These are phyloP conservation scores for Clamator glandarius DNA, from an alignment of 2,797 vertebrate genomes.

Conservation along the genomic window DNA sequence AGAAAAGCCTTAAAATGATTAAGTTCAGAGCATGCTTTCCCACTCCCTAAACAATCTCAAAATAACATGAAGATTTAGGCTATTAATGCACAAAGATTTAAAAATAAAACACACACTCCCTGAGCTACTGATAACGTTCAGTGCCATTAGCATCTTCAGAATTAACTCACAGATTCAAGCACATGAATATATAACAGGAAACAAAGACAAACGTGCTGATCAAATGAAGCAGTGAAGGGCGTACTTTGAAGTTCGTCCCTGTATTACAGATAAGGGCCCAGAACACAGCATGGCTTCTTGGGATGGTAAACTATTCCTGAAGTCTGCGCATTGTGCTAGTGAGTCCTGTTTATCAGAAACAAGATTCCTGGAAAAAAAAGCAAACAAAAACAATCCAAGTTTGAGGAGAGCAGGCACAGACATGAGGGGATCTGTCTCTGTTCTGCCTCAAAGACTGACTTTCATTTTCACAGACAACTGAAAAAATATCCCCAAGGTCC, in stretches of 20 bases:
- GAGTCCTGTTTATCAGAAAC: slow-evolving; percentile 94
- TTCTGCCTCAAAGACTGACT: not conserved
- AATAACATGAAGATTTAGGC: not conserved
- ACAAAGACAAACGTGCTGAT: accelerated
- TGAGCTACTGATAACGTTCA: not conserved
- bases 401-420: not conserved
- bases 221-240: not conserved
- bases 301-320: slow-evolving; percentile 90
- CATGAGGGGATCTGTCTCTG: not conserved
- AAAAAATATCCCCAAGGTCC: not conserved
- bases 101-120: not conserved
- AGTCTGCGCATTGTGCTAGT: slow-evolving; percentile 93
- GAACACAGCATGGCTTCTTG: slow-evolving; percentile 89
- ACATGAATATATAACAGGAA: accelerated
- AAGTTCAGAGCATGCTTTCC: not conserved
- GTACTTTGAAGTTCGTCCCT: slow-evolving; percentile 93
- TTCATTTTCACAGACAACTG: not conserved
- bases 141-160: not conserved
- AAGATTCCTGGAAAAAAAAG: slow-evolving; percentile 86
- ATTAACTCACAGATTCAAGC: not conserved
- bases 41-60: not conserved
- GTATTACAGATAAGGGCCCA: slow-evolving; percentile 92
- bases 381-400: not conserved
- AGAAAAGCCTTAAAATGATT: not conserved
- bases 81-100: not conserved